Conservation (phyloP, 2,888 invertebrate genomes). For the Orthosia incerta region DNA sequence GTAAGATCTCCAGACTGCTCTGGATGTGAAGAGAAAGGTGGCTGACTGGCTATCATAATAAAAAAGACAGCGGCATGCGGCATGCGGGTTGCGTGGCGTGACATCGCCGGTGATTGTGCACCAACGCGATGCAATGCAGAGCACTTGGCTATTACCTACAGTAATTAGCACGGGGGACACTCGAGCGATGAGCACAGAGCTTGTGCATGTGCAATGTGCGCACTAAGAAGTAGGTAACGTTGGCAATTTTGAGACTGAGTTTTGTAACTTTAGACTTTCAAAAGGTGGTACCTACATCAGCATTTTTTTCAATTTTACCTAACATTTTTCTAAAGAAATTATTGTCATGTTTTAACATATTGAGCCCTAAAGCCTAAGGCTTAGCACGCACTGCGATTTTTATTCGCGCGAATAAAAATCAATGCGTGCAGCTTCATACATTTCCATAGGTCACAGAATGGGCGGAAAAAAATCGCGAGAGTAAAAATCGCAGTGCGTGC, state of each 20-base stretch:
- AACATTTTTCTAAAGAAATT: background rate
- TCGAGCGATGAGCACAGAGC: slow-evolving; percentile 21
- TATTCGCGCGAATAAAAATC: too few relatives aligned
- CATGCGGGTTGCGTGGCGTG: slow-evolving; percentile 9
- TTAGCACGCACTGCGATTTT: too few relatives aligned
- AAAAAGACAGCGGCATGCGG: background rate
- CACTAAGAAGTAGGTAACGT: background rate
- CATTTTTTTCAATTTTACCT: background rate
- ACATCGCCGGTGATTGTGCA: slow-evolving; percentile 8
- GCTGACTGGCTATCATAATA: background rate
- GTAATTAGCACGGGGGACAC: slow-evolving; percentile 7
- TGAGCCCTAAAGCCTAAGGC: too few relatives aligned
- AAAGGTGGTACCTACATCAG: background rate
- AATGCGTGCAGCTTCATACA: too few relatives aligned
- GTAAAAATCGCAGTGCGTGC: too few relatives aligned
- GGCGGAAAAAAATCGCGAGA: too few relatives aligned
- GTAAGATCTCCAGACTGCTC: background rate
- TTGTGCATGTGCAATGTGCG: background rate
- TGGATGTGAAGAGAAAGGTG: slow-evolving; percentile 17
- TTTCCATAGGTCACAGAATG: too few relatives aligned
- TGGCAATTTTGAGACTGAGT: background rate
- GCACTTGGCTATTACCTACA: slow-evolving; percentile 12
- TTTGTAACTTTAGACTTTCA: slow-evolving; percentile 1
- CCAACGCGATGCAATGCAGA: slow-evolving; percentile 3
- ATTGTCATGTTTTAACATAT: background rate